These are phyloP conservation scores for Argyra leucocephala DNA, from an alignment of 2,888 invertebrate genomes.

Conservation along the genomic window DNA sequence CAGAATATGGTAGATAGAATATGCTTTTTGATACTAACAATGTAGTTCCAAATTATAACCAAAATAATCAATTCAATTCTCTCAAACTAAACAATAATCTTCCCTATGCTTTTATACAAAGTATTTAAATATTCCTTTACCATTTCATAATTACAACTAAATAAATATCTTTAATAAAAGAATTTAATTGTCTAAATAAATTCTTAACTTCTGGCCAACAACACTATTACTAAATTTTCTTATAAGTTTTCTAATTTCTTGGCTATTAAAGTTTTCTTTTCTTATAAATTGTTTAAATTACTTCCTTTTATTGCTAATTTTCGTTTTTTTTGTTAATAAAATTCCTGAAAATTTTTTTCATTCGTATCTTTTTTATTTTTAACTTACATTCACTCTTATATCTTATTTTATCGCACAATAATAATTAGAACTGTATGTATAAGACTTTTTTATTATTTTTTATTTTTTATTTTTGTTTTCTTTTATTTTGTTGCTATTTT, in stretches of 20 bases:
- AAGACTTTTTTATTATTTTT: too few relatives aligned
- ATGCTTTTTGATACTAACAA: too few relatives aligned
- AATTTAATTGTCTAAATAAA: too few relatives aligned
- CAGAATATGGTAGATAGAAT: too few relatives aligned
- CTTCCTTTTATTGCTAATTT: not conserved
- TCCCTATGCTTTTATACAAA: too few relatives aligned
- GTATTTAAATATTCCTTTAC: too few relatives aligned
- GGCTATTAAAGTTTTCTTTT: not conserved
- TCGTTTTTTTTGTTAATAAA: not conserved
- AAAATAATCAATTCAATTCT: too few relatives aligned
- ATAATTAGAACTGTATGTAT: constrained; percentile 4
- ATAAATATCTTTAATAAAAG: too few relatives aligned
- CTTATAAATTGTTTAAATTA: not conserved
- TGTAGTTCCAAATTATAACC: too few relatives aligned
- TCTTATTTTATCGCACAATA: not conserved
- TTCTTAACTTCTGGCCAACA: not conserved
- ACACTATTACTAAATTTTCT: not conserved
- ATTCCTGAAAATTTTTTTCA: not conserved
- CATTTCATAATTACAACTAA: too few relatives aligned
- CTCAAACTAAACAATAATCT: too few relatives aligned
- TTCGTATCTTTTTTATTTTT: not conserved
- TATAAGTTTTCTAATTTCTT: not conserved
- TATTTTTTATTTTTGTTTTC: too few relatives aligned
- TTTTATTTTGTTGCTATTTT: not conserved
- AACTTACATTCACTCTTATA: not conserved